These are phyloP conservation scores for Danio albolineatus DNA, from an alignment of 2,797 vertebrate species.

Conservation along the genomic window DNA sequence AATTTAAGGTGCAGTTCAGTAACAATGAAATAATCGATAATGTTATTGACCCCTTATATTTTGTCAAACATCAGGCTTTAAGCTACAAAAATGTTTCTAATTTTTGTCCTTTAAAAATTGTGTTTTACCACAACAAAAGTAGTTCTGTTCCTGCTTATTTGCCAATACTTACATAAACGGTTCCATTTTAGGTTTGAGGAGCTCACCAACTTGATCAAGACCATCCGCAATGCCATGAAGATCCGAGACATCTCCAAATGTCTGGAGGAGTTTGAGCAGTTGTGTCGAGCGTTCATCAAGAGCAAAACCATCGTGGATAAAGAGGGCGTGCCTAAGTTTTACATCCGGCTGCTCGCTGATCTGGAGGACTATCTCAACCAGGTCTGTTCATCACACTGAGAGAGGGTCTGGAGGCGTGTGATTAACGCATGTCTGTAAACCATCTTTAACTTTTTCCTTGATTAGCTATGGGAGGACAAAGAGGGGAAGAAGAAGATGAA, in stretches of 20 bases:
- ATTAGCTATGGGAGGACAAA: constrained; percentile 92
- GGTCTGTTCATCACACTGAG: constrained; percentile 68
- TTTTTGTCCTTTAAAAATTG: too few species aligned
- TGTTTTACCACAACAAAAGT: too few species aligned
- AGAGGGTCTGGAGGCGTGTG: neutral
- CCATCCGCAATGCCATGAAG: constrained; percentile 95
- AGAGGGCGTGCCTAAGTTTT: constrained; percentile 90
- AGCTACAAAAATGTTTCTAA: too few species aligned
- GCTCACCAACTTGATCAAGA: constrained; percentile 91
- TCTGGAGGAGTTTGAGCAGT: constrained; percentile 92
- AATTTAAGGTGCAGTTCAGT: too few species aligned
- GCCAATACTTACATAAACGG: too few species aligned
- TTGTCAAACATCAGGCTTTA: too few species aligned
- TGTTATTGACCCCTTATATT: too few species aligned
- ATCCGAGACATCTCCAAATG: constrained; percentile 93
- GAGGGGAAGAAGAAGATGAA: constrained; percentile 97
- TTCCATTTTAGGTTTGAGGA: constrained; percentile 85
- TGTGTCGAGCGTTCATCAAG: constrained; percentile 90
- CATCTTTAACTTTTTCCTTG: too few species aligned
- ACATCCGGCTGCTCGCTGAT: constrained; percentile 89
- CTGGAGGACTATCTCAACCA: constrained; percentile 92
- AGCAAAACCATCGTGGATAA: constrained; percentile 93
- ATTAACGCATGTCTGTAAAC: neutral
- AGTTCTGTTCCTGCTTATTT: too few species aligned
- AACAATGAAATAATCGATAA: too few species aligned